These are phyloP conservation scores for Crossocerus cetratus DNA, from an alignment of 2,888 invertebrate genomes.

Conservation along the genomic window DNA sequence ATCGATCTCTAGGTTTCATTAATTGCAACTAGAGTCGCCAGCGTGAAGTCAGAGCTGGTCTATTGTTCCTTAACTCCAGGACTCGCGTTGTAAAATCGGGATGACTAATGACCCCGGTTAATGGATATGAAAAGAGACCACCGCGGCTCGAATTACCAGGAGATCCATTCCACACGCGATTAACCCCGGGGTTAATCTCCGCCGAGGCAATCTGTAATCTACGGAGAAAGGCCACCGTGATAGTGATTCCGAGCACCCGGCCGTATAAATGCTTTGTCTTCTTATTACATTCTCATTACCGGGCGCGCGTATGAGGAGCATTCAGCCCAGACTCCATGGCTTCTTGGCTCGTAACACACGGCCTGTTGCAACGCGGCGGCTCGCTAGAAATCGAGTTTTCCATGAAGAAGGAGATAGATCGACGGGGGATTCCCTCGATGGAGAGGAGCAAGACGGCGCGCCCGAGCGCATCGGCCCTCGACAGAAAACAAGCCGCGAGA, in stretches of 20 bases:
- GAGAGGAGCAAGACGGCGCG: not conserved
- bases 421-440: constrained; percentile 33
- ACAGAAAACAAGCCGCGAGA: constrained; percentile 23
- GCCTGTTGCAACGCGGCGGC: constrained; percentile 9
- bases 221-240: not conserved
- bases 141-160: too few relatives aligned
- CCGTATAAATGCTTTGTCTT: not conserved
- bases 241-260: not conserved
- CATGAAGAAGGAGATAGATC: constrained; percentile 10
- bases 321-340: not conserved
- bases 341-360: not conserved
- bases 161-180: not conserved
- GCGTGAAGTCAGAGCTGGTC: too few relatives aligned
- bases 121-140: too few relatives aligned
- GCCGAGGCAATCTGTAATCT: not conserved
- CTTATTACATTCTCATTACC: constrained; percentile 15
- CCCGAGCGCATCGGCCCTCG: constrained; percentile 5
- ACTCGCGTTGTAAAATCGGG: too few relatives aligned
- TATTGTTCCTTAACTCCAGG: too few relatives aligned
- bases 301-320: not conserved
- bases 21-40: too few relatives aligned
- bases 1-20: too few relatives aligned
- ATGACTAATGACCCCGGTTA: too few relatives aligned
- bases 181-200: not conserved
- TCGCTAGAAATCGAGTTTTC: constrained; percentile 45